Evolutionary conservation across 2,888 invertebrate species (phyloP), one percentile per base, ranked within the genome.

Genomic region (Apotomis capreana): DNA sequence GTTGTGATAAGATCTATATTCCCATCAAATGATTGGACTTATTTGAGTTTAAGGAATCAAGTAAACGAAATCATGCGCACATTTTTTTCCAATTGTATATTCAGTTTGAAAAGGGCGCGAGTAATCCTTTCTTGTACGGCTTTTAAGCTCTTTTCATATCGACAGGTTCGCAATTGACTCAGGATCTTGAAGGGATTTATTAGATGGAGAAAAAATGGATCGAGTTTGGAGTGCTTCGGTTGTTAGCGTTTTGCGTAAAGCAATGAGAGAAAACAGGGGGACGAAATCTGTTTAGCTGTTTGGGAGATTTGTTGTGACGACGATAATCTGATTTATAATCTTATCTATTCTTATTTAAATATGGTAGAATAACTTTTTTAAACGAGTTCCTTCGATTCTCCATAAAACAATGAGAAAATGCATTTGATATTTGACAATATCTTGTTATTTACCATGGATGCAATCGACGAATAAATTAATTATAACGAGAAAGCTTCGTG

Each of bases 141-240:
- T 3, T 40, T 64, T 55, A 26, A 15, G 55, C 54, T 26, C 1
- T 55, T 46, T 26, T 64, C 26, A 10, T 15, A 12, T 44, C 12
- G 10, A 55, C 40, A 8, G 44, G 13, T 62, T 72, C 58, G 62
- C 52, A 68, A 68, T 68, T 54, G 71, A 68, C 57, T 72, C 57
- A 44, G 26, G 67, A 49, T 57, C 58, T 51, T 69, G 51, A 26
- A 57, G 26, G 36, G 71, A 62, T 54, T 70, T 71, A 71, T 71
- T 68, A 55, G 67, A 54, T 13, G 13, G 44, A 54, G 70, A 52
- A 63, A 62, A 58, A 62, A 62, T 36, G 49, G 37, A 10, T n/a
- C 10, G 37, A 37, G 59, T 40, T 40, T 40, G 40, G 40, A 40
- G 40, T 15, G 4, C n/a, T 15, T 13, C 12, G 55, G 55, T 65